Evolutionary conservation across 2,113 vertebrate genomes (phyloP).

Genomic region (Arothron firmamentum): DNA sequence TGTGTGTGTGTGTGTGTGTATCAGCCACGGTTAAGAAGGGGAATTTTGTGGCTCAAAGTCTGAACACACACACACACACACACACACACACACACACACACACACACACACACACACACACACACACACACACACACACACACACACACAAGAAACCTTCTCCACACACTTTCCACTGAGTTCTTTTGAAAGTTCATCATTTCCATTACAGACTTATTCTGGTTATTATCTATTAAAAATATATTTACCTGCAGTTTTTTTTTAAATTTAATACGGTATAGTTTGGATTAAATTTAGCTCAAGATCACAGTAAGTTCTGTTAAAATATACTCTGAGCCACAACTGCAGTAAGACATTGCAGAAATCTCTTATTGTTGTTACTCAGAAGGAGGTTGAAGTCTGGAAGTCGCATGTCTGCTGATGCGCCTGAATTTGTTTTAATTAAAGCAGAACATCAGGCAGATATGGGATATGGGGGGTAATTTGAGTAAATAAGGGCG

Average conservation of each 20-base stretch:
- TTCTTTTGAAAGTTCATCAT: no score
- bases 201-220: no score
- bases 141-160: constrained; percentile 11
- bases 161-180: background rate
- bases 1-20: constrained; percentile 3
- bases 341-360: no score
- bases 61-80: background rate
- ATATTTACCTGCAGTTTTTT: no score
- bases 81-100: background rate
- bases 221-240: no score
- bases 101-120: background rate
- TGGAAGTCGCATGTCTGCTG: no score
- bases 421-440: background rate
- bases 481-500: background rate
- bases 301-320: no score
- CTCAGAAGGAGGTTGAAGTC: no score
- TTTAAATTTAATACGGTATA: no score
- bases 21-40: constrained; percentile 8
- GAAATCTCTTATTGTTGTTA: no score
- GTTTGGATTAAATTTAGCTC: no score
- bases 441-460: background rate
- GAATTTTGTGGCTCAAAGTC: constrained; percentile 33
- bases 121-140: background rate
- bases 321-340: no score
- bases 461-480: background rate